Conservation (phyloP, 2,888 invertebrate genomes). For the Nymphalis polychloros region DNA sequence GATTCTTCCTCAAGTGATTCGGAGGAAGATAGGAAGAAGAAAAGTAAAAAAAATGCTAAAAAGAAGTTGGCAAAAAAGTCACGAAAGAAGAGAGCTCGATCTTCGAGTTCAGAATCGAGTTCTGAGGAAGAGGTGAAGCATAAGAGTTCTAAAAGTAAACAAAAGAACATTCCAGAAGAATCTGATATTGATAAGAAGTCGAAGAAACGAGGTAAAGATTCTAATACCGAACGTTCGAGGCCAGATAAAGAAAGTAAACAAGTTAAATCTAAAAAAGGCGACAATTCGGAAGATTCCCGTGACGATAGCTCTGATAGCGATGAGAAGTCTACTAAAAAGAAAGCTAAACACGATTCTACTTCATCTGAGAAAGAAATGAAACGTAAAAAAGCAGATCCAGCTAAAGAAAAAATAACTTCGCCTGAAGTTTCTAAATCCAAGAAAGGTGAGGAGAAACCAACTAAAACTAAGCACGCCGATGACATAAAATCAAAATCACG, state of each 20-base stretch:
- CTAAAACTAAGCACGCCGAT: slow-evolving; percentile 78
- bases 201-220: slow-evolving; percentile 69
- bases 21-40: slow-evolving; percentile 77
- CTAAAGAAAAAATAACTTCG: slow-evolving; percentile 66
- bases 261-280: slow-evolving; percentile 65
- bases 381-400: slow-evolving; percentile 66
- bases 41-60: slow-evolving; percentile 72
- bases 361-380: slow-evolving; percentile 71
- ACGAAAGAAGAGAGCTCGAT: slow-evolving; percentile 72
- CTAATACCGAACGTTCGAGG: slow-evolving; percentile 61
- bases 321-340: slow-evolving; percentile 77
- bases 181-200: slow-evolving; percentile 71
- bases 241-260: slow-evolving; percentile 68
- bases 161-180: slow-evolving; percentile 76
- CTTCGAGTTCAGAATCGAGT: slow-evolving; percentile 77
- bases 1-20: slow-evolving; percentile 78
- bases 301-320: slow-evolving; percentile 77
- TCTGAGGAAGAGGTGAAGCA: slow-evolving; percentile 78
- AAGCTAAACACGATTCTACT: slow-evolving; percentile 71
- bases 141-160: slow-evolving; percentile 72
- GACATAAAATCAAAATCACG: slow-evolving; percentile 80
- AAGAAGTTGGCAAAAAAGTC: slow-evolving; percentile 76
- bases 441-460: slow-evolving; percentile 67
- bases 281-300: slow-evolving; percentile 70
- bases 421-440: slow-evolving; percentile 65